Base-by-base conservation (phyloP, 2,113 vertebrate genomes). In the Numenius arquata region DNA sequence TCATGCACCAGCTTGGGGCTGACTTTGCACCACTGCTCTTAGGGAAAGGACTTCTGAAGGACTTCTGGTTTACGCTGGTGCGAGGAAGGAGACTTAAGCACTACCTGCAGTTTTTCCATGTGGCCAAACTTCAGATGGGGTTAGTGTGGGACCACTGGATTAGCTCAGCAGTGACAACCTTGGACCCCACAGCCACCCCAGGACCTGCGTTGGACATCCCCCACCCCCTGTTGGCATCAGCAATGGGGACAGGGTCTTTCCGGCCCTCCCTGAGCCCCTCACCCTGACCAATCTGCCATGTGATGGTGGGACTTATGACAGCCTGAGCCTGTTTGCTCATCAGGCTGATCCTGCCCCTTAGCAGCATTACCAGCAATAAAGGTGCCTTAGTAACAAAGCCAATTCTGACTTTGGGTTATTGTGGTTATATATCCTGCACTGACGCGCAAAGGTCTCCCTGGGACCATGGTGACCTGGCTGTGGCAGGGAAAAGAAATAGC, bases 351-450 rank as follows among this genome's bases (percentile, higher is more conserved):
- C 85, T 96, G 85, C 38, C 84, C 63, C 65, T 84, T 23, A 16
- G 47, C 88, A 93, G 88, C 90, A 74, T 84, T 93, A 53, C 85
- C 93, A 93, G 89, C 95, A 97, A 97, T 96, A 97, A 97, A 97
- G 70, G 79, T 93, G 90, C 90, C 93, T 95, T 36, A 40, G 88
- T 41, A 50, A 89, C 53, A 70, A 85, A 90, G 79, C 59, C 79
- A 77, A 6, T 73, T 74, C 36, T 27, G 48, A 11, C 38, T 92
- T 19, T 5, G 55, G 88, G 22, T 96, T 84, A 66, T 95, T 95
- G 90, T 88, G 83, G 38, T 70, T 47, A 62, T 89, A 50, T 48
- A 30, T 77, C 76, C 92, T 92, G 79, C 58, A 53, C 21, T 88
- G 75, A 77, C 6, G 4, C 67, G 38, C 50, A 50, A n/a, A 80